phyloP scores from a whole-genome alignment of 2,888 invertebrate genomes.

The Mantis religiosa region DNA sequence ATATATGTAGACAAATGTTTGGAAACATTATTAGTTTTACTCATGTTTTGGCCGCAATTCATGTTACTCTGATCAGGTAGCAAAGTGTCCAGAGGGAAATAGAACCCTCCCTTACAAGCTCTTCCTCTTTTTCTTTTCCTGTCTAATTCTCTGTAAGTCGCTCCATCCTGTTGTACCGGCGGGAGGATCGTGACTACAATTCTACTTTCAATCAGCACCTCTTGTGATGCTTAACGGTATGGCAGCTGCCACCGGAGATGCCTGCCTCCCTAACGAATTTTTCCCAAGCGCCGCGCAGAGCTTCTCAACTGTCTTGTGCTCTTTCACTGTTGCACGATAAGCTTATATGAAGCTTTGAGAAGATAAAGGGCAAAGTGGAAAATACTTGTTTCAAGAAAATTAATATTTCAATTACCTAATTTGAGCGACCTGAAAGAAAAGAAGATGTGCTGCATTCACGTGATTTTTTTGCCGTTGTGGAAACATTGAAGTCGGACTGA shows the following conservation, averaged over 20 bases:
- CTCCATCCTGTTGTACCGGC: background rate
- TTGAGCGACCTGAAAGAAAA: too few species aligned
- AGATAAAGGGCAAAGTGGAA: background rate
- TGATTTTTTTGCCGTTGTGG: too few species aligned
- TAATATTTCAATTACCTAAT: too few species aligned
- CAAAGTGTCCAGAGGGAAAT: background rate
- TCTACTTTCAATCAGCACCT: background rate
- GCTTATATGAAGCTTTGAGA: background rate
- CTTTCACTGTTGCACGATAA: background rate
- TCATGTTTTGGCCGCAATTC: background rate
- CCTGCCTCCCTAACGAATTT: background rate
- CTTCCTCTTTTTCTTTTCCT: too few species aligned
- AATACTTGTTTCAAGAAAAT: too few species aligned
- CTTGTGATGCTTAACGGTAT: background rate
- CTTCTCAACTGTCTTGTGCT: background rate
- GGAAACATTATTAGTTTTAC: background rate
- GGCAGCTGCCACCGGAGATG: background rate
- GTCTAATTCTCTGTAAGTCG: too few species aligned
- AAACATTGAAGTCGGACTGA: too few species aligned
- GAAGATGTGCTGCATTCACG: too few species aligned
- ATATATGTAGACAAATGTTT: too few species aligned
- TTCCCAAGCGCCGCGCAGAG: background rate
- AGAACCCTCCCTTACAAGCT: background rate
- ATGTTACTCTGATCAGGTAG: background rate
- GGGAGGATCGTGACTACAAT: background rate